A percentile compares a stretch with the other conserved stretches of the same genome.
phyloP scores from a whole-genome alignment of 2,797 vertebrate genomes.

The Labroides dimidiatus region DNA sequence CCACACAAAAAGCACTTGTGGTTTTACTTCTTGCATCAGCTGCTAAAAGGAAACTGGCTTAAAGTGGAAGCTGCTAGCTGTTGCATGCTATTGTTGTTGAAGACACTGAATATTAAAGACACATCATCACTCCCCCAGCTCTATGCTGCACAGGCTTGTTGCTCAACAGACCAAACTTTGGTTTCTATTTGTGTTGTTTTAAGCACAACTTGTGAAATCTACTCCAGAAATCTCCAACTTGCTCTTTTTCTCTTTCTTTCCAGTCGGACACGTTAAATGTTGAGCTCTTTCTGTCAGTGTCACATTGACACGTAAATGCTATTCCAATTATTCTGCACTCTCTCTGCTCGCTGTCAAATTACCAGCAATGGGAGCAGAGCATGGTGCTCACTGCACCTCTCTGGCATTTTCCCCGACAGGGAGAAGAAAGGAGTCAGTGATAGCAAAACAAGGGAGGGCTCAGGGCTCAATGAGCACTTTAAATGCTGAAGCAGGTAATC shows the following conservation, averaged over 20 bases:
- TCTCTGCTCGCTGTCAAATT: conserved; percentile 81
- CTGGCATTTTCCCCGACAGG: conserved; percentile 76
- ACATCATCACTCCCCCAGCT: conserved; percentile 16
- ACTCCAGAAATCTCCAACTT: conserved; percentile 49
- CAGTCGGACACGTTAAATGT: conserved; percentile 61
- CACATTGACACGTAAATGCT: conserved; percentile 79
- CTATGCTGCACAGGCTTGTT: conserved; percentile 36
- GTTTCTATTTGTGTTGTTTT: conserved; percentile 50
- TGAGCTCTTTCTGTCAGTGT: conserved; percentile 67
- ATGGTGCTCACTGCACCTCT: conserved; percentile 66
- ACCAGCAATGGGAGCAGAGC: conserved; percentile 65
- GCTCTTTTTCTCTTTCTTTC: conserved; percentile 28
- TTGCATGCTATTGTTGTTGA: conserved; percentile 29
- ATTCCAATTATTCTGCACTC: conserved; percentile 79
- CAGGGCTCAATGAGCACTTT: conserved; percentile 71
- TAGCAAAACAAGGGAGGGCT: conserved; percentile 63
- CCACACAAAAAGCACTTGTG: conserved; percentile 10
- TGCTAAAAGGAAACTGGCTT: conserved; percentile 20
- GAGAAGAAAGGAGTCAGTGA: conserved; percentile 71
- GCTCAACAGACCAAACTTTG: conserved; percentile 49
- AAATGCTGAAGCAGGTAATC: conserved; percentile 73
- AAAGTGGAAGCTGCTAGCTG: conserved; percentile 32
- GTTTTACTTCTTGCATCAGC: conserved; percentile 23
- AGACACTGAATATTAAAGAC: conserved; percentile 47
- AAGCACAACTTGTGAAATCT: conserved; percentile 60